These are phyloP conservation scores for Hypselothyrea guttata DNA, from an alignment of 2,888 invertebrate species.

Conservation along the genomic window DNA sequence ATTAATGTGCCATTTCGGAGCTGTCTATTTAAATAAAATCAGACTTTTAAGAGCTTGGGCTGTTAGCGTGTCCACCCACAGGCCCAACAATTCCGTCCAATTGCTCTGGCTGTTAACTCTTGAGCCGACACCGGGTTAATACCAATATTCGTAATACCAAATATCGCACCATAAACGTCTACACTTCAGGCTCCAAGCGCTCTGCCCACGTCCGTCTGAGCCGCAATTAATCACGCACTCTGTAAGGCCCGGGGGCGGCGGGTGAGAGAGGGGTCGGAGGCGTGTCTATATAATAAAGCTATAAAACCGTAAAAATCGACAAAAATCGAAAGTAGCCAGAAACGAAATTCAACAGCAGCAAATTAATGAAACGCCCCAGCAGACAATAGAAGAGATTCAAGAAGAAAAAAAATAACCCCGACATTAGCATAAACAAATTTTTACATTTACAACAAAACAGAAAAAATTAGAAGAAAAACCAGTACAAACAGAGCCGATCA, in stretches of 20 bases:
- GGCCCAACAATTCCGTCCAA: slow-evolving; percentile 7
- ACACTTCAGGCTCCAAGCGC: slow-evolving; percentile 10
- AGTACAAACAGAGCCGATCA: too few relatives aligned
- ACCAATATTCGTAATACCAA: slow-evolving; percentile 21
- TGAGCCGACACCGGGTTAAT: not conserved
- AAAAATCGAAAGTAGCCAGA: slow-evolving; percentile 49
- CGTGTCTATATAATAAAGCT: slow-evolving; percentile 33
- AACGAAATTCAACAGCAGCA: slow-evolving; percentile 41
- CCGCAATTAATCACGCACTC: slow-evolving; percentile 35
- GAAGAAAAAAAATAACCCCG: slow-evolving; percentile 1
- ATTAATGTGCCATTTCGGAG: not conserved
- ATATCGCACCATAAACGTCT: slow-evolving; percentile 31
- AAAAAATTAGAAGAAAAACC: too few relatives aligned
- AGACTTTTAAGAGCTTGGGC: too few relatives aligned
- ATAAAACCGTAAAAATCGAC: slow-evolving; percentile 38
- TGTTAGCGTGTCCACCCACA: slow-evolving; percentile 19
- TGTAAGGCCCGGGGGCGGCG: not conserved
- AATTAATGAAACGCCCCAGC: slow-evolving; percentile 43
- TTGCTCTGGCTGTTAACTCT: slow-evolving; percentile 15
- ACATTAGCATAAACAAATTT: slow-evolving; percentile 61
- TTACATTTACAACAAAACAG: too few relatives aligned
- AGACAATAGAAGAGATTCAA: slow-evolving; percentile 11
- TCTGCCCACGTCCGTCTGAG: slow-evolving; percentile 33
- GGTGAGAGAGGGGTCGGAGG: not conserved
- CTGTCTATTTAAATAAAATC: slow-evolving; percentile 1